Evolutionary conservation across 35 echinoderm and acorn worm genomes (phyloP), one percentile per base, ranked within the genome.

Genomic region (Ophiothrix spiculata): DNA sequence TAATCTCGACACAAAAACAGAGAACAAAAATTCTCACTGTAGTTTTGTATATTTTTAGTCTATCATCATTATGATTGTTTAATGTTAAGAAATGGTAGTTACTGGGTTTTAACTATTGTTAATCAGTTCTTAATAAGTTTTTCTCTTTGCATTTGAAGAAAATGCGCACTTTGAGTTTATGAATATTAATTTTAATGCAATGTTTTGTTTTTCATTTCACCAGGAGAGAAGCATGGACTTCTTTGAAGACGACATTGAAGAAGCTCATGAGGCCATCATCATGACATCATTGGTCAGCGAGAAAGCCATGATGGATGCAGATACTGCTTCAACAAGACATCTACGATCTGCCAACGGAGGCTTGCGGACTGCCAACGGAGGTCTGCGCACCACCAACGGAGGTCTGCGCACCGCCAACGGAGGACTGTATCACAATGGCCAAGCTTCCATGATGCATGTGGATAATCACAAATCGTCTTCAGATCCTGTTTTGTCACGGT

Each of bases 191-290:
- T n/a, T n/a, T n/a, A n/a, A n/a, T n/a, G n/a, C n/a, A n/a, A 25
- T 41, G 38, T 90, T 33, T 38, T 84, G 13, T 60, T 84, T 75
- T 83, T n/a, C 0, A 0, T 34, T 37, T 40, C 74, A 10, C 32
- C 80, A 88, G 86, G 91, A 93, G 69, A 39, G 45, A 0, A 93
- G 75, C 39, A 83, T 93, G 86, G 80, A 91, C 75, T 93, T 94
- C 81, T 49, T 87, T 4, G 63, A 76, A 12, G 88, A 94, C 39
- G 85, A 85, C n/a, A 74, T 86, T 33, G 92, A 94, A 42, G 40
- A 56, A 39, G 92, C 92, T n/a, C 80, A 79, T 0, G 92, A 94
- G 14, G 88, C 92, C 37, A 56, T 94, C 21, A 81, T 94, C 73
- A 86, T 94, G 88, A 94, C 92, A 29, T 81, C 92, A 33, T 21